Conservation (phyloP, 2,888 invertebrate genomes). For the Chironomus riparius region DNA sequence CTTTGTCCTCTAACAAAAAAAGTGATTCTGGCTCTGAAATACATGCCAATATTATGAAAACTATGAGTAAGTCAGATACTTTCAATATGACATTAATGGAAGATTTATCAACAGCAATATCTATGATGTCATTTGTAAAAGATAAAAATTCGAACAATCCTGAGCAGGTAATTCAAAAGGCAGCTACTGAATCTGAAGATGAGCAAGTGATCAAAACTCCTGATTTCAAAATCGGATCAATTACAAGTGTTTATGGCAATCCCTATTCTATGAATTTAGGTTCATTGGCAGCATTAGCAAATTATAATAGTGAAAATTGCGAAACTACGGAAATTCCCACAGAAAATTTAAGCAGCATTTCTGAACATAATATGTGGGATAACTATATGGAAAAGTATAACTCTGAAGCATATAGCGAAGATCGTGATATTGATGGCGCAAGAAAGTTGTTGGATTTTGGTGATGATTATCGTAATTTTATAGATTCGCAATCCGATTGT, state of each 20-base stretch:
- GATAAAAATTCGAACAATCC: background rate
- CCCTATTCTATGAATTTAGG: constrained; percentile 37
- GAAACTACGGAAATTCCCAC: constrained; percentile 46
- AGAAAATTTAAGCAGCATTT: constrained; percentile 72
- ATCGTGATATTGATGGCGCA: constrained; percentile 74
- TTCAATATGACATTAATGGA: constrained; percentile 57
- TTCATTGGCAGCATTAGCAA: constrained; percentile 40
- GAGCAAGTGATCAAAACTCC: constrained; percentile 49
- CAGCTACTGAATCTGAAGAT: constrained; percentile 54
- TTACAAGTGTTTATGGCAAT: constrained; percentile 32
- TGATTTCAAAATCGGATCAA: constrained; percentile 56
- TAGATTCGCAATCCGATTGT: constrained; percentile 84
- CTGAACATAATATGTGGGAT: constrained; percentile 85
- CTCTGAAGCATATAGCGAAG: constrained; percentile 83
- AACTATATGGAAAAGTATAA: constrained; percentile 89
- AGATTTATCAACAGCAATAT: constrained; percentile 50
- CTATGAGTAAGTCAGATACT: constrained; percentile 63
- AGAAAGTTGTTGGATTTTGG: constrained; percentile 75
- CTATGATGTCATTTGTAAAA: constrained; percentile 36
- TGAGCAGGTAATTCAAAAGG: constrained; percentile 46
- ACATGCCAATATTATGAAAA: constrained; percentile 36
- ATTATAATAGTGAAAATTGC: constrained; percentile 35
- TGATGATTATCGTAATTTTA: constrained; percentile 80
- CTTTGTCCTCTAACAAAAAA: constrained; percentile 32
- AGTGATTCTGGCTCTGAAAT: constrained; percentile 52